Conservation (phyloP, 2,113 vertebrate species). For the Nycticorax nycticorax region DNA sequence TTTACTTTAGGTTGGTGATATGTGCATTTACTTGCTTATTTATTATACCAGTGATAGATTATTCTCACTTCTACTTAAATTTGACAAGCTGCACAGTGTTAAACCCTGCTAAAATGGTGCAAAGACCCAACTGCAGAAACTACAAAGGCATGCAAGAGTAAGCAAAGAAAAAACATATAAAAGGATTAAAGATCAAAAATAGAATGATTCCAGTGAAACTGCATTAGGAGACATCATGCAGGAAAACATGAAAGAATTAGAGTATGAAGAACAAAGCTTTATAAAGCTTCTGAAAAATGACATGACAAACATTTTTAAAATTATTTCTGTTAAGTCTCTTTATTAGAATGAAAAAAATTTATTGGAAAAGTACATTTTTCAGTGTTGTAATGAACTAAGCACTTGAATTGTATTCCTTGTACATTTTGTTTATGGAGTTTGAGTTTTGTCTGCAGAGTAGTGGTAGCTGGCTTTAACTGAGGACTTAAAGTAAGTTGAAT, state of each 20-base stretch:
- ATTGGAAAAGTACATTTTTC: background rate
- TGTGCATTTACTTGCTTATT: slow-evolving; percentile 12
- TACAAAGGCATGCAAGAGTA: slow-evolving; percentile 75
- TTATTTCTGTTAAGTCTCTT: slow-evolving; percentile 38
- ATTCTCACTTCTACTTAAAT: slow-evolving; percentile 56
- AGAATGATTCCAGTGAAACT: slow-evolving; percentile 68
- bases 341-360: slow-evolving; percentile 18
- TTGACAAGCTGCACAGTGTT: slow-evolving; percentile 67
- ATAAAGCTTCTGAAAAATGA: slow-evolving; percentile 25
- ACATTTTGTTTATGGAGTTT: background rate
- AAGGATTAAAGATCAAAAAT: slow-evolving; percentile 81
- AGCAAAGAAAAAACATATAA: slow-evolving; percentile 74
- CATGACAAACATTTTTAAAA: slow-evolving; percentile 51
- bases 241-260: slow-evolving; percentile 68
- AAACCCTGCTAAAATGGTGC: slow-evolving; percentile 77
- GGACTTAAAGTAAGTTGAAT: background rate
- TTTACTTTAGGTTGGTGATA: slow-evolving; percentile 5
- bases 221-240: slow-evolving; percentile 67
- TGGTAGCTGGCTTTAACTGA: background rate
- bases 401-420: background rate
- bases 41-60: slow-evolving; percentile 43
- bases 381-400: background rate
- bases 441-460: background rate
- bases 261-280: slow-evolving; percentile 65
- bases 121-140: slow-evolving; percentile 77